Base-by-base conservation (phyloP, 1,140 invertebrate genomes). In the Bactericera cockerelli region DNA sequence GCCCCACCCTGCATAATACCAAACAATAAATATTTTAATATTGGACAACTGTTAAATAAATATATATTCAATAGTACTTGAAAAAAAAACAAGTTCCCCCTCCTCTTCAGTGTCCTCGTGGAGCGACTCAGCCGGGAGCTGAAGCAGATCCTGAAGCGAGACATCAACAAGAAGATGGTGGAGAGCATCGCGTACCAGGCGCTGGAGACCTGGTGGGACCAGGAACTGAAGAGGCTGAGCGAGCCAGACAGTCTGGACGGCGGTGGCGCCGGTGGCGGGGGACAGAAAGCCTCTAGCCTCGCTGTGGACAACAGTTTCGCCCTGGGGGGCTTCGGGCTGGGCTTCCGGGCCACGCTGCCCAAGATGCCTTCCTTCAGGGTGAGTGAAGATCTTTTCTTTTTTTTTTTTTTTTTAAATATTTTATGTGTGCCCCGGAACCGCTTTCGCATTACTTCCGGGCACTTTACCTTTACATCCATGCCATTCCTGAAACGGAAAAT, bases 111-210 rank as follows among this genome's bases (percentile, higher is more conserved):
- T 49, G 25, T 25, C 21, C n/a, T 42, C 39, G 74, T 92, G 19
- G 80, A 83, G 56, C 78, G 77, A 64, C 81, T 96, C 24, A 86
- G 91, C 0, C 76, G 81, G 19, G 93, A 98, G 70, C 70, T 98
- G 13, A 96, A 95, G 67, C 79, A 84, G 67, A 93, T 96, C 59
- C 74, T 98, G 54, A 91, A 92, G 67, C 84, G 83, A 63, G 94
- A 98, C 73, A 87, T 96, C 67, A 91, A 92, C 68, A 95, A 94
- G 70, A 92, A 91, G 69, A 94, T 98, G 88, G 83, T 97, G 16
- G 92, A 97, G 71, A 89, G 82, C 64, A 91, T 88, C 0, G 93
- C 93, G 0, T 98, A 92, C 70, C 93, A 93, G 70, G 76, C 79
- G 33, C 89, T 89, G 68, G 89, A 93, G 67, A 74, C 78, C 6